Evolutionary conservation across 2,797 vertebrate species (phyloP), one percentile per base, ranked within the genome.

Genomic region (Xerus rutilus): DNA sequence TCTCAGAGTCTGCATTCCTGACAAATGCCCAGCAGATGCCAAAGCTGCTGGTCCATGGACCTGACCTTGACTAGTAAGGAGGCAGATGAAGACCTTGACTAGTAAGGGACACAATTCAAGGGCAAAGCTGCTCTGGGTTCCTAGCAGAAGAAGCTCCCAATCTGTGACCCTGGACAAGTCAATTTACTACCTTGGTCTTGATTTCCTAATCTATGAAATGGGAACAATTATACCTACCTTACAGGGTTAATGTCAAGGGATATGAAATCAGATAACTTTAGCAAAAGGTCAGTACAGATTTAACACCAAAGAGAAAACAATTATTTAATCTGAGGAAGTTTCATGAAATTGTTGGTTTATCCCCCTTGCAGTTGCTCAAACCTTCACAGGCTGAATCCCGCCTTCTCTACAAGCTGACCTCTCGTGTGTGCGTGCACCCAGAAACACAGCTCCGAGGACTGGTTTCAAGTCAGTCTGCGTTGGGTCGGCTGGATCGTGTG

Each of bases 31-130:
- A 30, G 1, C 64, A 17, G 1, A 18, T 7, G 12, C 8, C 21
- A 25, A 49, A 1, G 12, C 2, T 49, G 32, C 12, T 18, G 64
- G 20, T 20, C 43, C n/a, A 32, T 0, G 0, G n/a, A 6, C n/a
- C 3, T 4, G 23, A 45, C 32, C 8, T 45, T 59, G 67, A 70
- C 32, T 11, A 15, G 52, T 2, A 1, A 76, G 14, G 0, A 7
- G 14, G 17, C 11, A 39, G 13, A 39, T 12, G 28, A 13, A 47
- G 23, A 45, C 32, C 8, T 45, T 59, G 67, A 70, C 32, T 11
- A 15, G 52, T 2, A 1, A 76, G 54, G 21, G 8, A 45, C 12
- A 13, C 25, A 30, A 25, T 3, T 14, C 0, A 0, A n/a, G 4
- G 52, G 32, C 17, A 52, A 0, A 13, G 54, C 32, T 35, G 14